Base-by-base conservation (phyloP, 2,888 invertebrate species). In the Masnerella sp. region DNA sequence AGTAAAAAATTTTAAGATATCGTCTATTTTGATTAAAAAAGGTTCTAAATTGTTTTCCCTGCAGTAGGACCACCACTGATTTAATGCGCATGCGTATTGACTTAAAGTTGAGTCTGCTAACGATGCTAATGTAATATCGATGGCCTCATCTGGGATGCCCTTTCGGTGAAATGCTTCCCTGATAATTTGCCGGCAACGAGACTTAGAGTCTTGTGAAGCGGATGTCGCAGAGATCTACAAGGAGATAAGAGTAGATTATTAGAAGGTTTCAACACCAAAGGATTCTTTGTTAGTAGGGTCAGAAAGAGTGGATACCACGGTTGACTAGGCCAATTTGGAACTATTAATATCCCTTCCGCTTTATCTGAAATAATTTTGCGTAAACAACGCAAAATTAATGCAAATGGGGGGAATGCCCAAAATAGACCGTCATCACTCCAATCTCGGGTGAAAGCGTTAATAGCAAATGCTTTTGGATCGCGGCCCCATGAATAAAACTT, bases 51-150 rank as follows among this genome's bases (percentile, higher is more conserved):
- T 4, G 4, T 5, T 25, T 5, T 25, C 25, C 7, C 7, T 7
- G 25, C 25, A 25, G 7, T 25, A 25, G 4, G 7, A 25, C 5
- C 4, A 25, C 25, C 25, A 25, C 7, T 25, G 25, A 5, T 25
- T 32, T 32, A 32, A n/a, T 2, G 11, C 32, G 14, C 36, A 4
- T 2, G 36, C 61, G 34, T 80, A 81, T 61, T 80, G 77, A 14
- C 67, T 78, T 0, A 73, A 18, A 0, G 79, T 79, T 5, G 59
- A 58, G 1, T 65, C 34, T 5, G 73, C 38, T 8, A 79, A 12
- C 0, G 79, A 80, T 1, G 59, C 18, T n/a, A 79, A 14, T 12
- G 77, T 45, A 9, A 78, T 76, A 2, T 71, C 49, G 3, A 65
- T 51, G 15, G 74, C 12, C 45, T 34, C 30, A 9, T 52, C 40